phyloP scores from a whole-genome alignment of 2,797 vertebrate genomes.

The Psittacula derbiana region DNA sequence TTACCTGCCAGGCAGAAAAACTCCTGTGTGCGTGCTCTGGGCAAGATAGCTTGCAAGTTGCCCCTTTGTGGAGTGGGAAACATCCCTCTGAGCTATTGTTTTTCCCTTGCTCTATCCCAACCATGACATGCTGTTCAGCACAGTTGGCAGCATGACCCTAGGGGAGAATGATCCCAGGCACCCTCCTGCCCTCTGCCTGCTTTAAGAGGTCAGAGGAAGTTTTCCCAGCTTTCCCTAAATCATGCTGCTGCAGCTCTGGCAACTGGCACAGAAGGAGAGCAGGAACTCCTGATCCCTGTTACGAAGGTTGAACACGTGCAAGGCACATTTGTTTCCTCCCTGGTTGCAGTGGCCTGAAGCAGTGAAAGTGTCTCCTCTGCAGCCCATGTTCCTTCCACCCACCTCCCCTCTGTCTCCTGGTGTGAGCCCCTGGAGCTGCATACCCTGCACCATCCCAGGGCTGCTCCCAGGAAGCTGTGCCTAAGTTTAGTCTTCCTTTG shows the following conservation, averaged over 20 bases:
- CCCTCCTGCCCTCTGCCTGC: background rate
- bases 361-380: background rate
- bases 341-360: background rate
- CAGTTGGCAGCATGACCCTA: background rate
- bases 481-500: background rate
- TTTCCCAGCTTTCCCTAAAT: background rate
- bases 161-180: background rate
- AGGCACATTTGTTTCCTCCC: background rate
- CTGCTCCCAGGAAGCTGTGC: background rate
- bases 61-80: background rate
- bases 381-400: background rate
- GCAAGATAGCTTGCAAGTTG: background rate
- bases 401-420: background rate
- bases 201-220: background rate
- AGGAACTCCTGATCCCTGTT: background rate
- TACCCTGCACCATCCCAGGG: background rate
- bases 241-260: background rate
- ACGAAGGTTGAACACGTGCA: fast-evolving
- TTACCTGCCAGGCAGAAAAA: background rate
- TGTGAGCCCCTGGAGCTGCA: background rate
- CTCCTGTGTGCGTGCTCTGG: background rate
- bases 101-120: background rate
- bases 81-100: background rate
- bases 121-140: fast-evolving
- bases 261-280: background rate